Percentiles rank a stretch among this genome's conserved stretches.
phyloP scores from a whole-genome alignment of 2,797 vertebrate species.

The Sebastes alutus region DNA sequence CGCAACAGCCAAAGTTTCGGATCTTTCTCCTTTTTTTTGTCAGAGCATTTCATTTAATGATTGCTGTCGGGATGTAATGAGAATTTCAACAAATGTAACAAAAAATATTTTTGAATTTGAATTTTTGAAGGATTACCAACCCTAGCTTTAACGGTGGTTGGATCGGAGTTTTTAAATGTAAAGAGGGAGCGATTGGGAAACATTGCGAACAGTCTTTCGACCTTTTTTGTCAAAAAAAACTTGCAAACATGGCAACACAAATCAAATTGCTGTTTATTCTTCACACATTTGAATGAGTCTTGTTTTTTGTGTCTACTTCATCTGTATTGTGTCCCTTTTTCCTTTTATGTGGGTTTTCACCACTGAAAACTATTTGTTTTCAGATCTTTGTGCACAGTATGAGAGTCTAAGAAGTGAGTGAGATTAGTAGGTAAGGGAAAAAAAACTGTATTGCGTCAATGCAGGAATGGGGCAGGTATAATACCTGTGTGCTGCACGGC shows the following conservation, averaged over 20 bases:
- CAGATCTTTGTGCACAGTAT: neutral
- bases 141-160: neutral
- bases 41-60: too few relatives aligned
- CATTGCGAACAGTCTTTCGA: neutral
- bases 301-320: neutral
- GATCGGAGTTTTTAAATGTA: neutral
- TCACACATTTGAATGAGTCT: neutral
- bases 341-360: neutral
- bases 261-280: neutral
- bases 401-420: neutral
- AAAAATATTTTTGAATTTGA: too few relatives aligned
- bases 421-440: neutral
- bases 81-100: too few relatives aligned
- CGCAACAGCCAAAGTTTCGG: too few relatives aligned
- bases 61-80: too few relatives aligned
- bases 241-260: neutral
- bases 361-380: neutral
- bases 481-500: neutral
- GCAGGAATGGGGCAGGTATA: neutral
- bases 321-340: neutral
- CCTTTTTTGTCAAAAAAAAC: neutral
- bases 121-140: neutral
- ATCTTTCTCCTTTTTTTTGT: too few relatives aligned
- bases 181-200: neutral
- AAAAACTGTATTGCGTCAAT: neutral